phyloP scores from a whole-genome alignment of 1,140 invertebrate species.

The Nephila pilipes region DNA sequence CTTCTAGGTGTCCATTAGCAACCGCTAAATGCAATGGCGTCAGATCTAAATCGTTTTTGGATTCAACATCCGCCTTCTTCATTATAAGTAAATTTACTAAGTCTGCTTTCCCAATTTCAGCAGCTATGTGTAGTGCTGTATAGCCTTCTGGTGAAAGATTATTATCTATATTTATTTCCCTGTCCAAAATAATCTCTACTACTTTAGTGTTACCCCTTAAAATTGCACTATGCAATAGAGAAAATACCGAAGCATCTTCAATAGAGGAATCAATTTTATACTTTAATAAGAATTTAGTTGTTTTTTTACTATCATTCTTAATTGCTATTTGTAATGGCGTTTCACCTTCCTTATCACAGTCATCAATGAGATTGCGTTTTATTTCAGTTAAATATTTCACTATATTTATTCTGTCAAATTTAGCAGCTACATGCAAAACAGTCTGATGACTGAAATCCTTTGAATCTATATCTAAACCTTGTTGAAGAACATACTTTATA shows the following conservation, averaged over 20 bases:
- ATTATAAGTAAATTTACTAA: not conserved
- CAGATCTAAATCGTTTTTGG: not conserved
- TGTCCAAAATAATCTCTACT: not conserved
- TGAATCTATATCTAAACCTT: slow-evolving; percentile 85
- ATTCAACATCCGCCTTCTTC: not conserved
- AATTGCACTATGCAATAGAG: not conserved
- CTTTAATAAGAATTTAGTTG: not conserved
- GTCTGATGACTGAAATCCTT: slow-evolving; percentile 84
- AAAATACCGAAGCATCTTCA: not conserved
- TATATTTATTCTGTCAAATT: not conserved
- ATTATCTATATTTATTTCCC: not conserved
- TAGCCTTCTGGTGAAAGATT: not conserved
- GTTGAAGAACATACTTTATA: not conserved
- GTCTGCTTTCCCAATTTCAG: not conserved
- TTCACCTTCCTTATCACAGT: not conserved
- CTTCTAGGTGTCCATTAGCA: too few species aligned
- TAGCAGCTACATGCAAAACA: slow-evolving; percentile 8
- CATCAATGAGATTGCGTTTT: not conserved
- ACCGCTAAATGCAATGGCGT: not conserved
- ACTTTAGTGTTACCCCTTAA: not conserved
- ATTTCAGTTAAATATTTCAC: slow-evolving; percentile 85
- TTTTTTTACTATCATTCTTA: not conserved
- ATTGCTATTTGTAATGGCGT: slow-evolving; percentile 22
- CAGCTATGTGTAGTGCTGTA: not conserved
- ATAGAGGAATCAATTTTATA: too few species aligned